A percentile compares a stretch with the other conserved stretches of the same genome.
phyloP scores from a whole-genome alignment of 2,113 vertebrate genomes.

The Paramormyrops kingsleyae region DNA sequence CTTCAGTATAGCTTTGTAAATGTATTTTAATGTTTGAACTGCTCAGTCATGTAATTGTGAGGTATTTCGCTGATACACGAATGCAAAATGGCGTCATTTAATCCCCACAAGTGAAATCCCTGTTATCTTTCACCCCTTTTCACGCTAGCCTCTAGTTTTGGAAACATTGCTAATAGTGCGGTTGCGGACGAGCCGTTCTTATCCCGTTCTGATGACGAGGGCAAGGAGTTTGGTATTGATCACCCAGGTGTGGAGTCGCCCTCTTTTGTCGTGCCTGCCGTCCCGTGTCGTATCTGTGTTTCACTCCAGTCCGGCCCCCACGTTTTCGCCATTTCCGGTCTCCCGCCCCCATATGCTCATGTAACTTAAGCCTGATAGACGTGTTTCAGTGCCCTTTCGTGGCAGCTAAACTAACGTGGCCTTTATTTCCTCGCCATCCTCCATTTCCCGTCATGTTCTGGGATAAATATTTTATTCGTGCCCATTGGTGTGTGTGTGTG shows the following conservation, averaged over 20 bases:
- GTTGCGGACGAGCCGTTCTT: background rate
- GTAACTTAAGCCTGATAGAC: background rate
- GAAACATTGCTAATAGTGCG: conserved; percentile 38
- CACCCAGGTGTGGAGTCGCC: conserved; percentile 55
- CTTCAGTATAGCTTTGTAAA: background rate
- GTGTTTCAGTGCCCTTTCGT: background rate
- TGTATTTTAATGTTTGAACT: background rate
- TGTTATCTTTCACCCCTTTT: conserved; percentile 21
- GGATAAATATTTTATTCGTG: background rate
- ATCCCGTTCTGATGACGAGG: conserved; percentile 47
- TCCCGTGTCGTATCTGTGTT: conserved; percentile 32
- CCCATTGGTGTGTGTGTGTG: background rate
- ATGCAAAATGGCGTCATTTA: background rate
- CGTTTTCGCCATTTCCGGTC: background rate
- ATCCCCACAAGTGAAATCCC: conserved; percentile 14
- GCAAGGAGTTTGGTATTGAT: conserved; percentile 54
- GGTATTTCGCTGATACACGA: background rate
- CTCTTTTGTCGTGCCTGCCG: background rate
- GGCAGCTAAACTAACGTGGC: background rate
- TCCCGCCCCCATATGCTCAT: background rate
- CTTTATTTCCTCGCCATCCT: background rate
- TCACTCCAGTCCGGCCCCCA: background rate
- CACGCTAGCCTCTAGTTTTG: conserved; percentile 52
- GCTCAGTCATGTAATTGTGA: background rate
- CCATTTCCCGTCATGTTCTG: background rate